Base-by-base conservation (phyloP, 2,113 vertebrate species). In the Rana temporaria region DNA sequence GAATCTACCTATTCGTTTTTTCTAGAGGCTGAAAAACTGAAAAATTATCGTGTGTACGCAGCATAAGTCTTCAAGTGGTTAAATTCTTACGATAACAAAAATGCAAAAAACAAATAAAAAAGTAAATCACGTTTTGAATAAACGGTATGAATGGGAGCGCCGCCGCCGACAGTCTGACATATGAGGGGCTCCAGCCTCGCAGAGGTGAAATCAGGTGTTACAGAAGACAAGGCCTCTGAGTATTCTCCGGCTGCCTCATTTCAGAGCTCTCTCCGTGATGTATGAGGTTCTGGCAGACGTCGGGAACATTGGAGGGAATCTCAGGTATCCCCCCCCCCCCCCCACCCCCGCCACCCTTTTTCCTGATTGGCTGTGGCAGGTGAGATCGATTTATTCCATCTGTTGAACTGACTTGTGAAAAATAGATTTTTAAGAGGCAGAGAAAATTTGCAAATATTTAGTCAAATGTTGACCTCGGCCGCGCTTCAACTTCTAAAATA, bases 121-220 rank as follows among this genome's bases (percentile, higher is more conserved):
- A 48, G 1, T 14, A 48, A 48, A 48, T 48, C 42, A 11, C 42
- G 42, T 11, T 1, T 62, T 62, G 84, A 71, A 76, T 76, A 82
- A 86, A 85, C 87, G 85, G 86, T 6, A 38, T 8, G 34, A 8
- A 38, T 8, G 34, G 86, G 92, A 89, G 93, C 92, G 91, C 92
- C 96, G 96, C 93, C 92, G 91, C 92, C 96, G 96, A 96, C 95
- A 96, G 93, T 89, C 91, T 95, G 92, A 95, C 93, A 88, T 89
- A 88, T 92, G 93, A 88, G 93, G 88, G 95, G 92, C 90, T 90
- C 26, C 26, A 30, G 26, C 94, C 94, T 94, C 88, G 91, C 91
- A 90, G 42, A 88, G 71, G 63, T 66, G 85, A 88, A 86, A 84
- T 85, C 87, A 88, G 83, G 30, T 65, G 85, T 85, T 85, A 73